Base-by-base conservation (phyloP, 1,140 invertebrate species). In the Aethina tumida region DNA sequence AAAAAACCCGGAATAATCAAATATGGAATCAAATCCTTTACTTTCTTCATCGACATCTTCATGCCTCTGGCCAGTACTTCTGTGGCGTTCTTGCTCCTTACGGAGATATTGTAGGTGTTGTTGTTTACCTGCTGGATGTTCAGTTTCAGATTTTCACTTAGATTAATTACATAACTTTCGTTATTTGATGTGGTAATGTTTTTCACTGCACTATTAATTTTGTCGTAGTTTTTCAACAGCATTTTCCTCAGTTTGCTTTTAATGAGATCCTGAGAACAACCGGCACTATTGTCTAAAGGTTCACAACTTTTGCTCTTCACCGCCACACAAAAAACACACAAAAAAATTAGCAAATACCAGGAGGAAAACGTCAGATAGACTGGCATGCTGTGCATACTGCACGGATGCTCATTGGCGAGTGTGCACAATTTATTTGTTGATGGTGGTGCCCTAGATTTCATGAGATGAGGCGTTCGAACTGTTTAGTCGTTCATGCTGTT, bases 1-100 rank as follows among this genome's bases (percentile, higher is more conserved):
- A 53, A 18, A 3, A 62, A 39, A 4, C 50, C 56, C 5, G 58
- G 60, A 3, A 55, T 39, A 4, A 60, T 13, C 15, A 60, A 29
- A 32, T 56, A 58, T 1, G 51, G 50, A 28, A 51, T 14, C 6
- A 49, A 16, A 32, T 24, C 29, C 3, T 43, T 21, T 31, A 47
- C 36, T 6, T 45, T 41, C 10, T 29, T 41, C 19, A 22, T 44
- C 6, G 41, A 25, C 31, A 42, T 37, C 18, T 49, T 47, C 45
- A 52, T 49, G 37, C 46, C 41, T 29, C 33, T 41, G 19, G 41
- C 42, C 19, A 15, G 26, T 8, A 16, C 34, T 27, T 24, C 34
- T 16, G 7, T 18, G 22, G 15, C 4, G 13, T 36, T 35, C 15
- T 10, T 5, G 10, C 5, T 15, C 5, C 22, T 38, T 16, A 31